Evolutionary conservation across 2,797 vertebrate species (phyloP), one percentile per base, ranked within the genome.

Genomic region (Aulostomus chinensis): DNA sequence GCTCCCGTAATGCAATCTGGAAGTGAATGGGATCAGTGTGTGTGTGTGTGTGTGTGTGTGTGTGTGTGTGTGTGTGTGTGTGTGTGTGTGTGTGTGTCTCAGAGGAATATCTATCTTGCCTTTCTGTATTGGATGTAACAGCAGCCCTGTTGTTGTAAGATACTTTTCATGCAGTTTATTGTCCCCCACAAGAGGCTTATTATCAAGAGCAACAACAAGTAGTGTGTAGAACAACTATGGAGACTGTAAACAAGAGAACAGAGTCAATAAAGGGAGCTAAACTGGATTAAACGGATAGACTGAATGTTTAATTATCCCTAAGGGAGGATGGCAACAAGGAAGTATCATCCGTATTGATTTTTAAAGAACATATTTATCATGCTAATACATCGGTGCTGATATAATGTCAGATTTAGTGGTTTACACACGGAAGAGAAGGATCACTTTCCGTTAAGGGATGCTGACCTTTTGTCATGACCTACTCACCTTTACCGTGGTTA

Each of bases 381-480:
- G 11, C 6, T 13, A 7, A 34, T 12, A 3, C 5, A 2, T n/a
- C n/a, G n/a, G 13, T 30, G 26, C 16, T 30, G 12, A 35, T 2
- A 15, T 33, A 15, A 2, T 33, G 31, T 33, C 28, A n/a, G 11
- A 29, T 29, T 29, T 12, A n/a, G n/a, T n/a, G n/a, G n/a, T n/a
- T n/a, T n/a, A n/a, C n/a, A n/a, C 52, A 46, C 30, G 30, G 17
- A 56, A 48, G 35, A 31, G 11, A 12, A 10, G 30, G 39, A 62
- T 49, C 48, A 17, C 39, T 51, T 63, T 54, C 65, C 58, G 9
- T 1, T 1, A 26, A 46, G 40, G 12, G 54, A 18, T 1, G 12
- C 18, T 73, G 69, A 74, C 72, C 76, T 74, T 81, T 67, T 53
- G 10, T 61, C 5, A 5, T 21, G 69, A 13, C 64, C 58, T 9